Evolutionary conservation across 2,797 vertebrate species (phyloP), one percentile per base, ranked within the genome.

Genomic region (Poeciliopsis paucimaculata): DNA sequence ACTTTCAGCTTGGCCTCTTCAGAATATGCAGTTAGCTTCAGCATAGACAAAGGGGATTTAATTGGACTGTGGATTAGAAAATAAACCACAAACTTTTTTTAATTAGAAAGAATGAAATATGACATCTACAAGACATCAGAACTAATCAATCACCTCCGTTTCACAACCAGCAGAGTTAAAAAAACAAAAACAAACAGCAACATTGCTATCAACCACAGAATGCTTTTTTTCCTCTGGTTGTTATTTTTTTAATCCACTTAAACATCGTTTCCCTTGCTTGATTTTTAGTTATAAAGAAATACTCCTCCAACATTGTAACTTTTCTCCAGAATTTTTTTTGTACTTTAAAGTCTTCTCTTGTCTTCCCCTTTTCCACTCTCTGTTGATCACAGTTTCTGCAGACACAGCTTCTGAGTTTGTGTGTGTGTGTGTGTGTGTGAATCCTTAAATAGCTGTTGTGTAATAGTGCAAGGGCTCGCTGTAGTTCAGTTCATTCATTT

Each of bases 391-490:
- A 76, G 72, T 87, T 86, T 75, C 80, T 78, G 66, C 83, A 89
- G 90, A 87, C 78, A 64, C 31, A 83, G 77, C 41, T 28, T 82
- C 72, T 53, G 75, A 51, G 18, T 49, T 18, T 7, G 18, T 20
- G 60, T 39, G 39, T 39, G 39, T 72, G 76, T 75, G 77, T 72
- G 66, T 43, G 16, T 78, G 82, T 77, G 66, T 62, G 75, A 34
- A 57, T 81, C 83, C 75, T 70, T 82, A 90, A 91, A 91, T 90
- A 87, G 90, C 85, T 34, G 81, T 95, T 92, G 91, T 82, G 85
- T 82, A 94, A 94, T 26, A 82, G 84, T 81, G 55, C 51, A 77
- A 85, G 72, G 83, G 80, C 74, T 77, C 75, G 80, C 84, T 87
- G 87, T 70, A 79, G 80, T 84, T 85, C 80, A 80, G 83, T 84